Percentiles rank a stretch among this genome's conserved stretches.
phyloP scores from a whole-genome alignment of 2,888 invertebrate genomes.

The Shargacucullia verbasci region DNA sequence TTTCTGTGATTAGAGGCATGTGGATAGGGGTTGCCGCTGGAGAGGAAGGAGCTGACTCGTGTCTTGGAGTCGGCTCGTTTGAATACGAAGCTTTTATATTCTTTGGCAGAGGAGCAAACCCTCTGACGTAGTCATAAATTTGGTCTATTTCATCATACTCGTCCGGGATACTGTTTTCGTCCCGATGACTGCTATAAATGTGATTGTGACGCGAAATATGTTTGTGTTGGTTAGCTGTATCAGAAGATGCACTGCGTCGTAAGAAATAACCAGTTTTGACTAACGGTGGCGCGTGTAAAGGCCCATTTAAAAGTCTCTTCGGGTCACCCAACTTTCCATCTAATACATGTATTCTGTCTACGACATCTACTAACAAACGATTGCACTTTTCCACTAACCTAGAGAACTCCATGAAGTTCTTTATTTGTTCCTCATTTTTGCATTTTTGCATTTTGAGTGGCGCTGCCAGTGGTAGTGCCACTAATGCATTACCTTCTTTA shows the following conservation, averaged over 20 bases:
- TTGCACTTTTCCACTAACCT: constrained; percentile 94
- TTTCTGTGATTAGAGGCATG: constrained; percentile 88
- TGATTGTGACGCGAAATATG: constrained; percentile 86
- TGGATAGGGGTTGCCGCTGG: constrained; percentile 88
- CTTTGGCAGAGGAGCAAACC: constrained; percentile 96
- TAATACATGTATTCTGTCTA: constrained; percentile 94
- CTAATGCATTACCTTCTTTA: constrained; percentile 93
- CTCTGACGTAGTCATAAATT: constrained; percentile 98
- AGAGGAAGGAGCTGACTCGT: constrained; percentile 88
- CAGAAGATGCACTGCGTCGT: constrained; percentile 93
- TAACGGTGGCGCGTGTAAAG: constrained; percentile 81
- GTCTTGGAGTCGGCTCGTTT: constrained; percentile 81
- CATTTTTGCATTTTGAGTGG: constrained; percentile 95
- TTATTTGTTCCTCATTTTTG: constrained; percentile 94
- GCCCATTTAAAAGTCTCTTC: constrained; percentile 81
- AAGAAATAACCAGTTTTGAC: constrained; percentile 92
- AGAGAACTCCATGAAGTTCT: constrained; percentile 92
- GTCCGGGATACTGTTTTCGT: constrained; percentile 91
- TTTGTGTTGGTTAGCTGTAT: constrained; percentile 90
- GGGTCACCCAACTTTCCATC: constrained; percentile 94
- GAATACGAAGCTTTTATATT: constrained; percentile 91
- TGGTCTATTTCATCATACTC: constrained; percentile 99
- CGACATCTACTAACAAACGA: constrained; percentile 92
- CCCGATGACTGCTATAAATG: constrained; percentile 89
- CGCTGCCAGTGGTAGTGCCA: constrained; percentile 95